Evolutionary conservation across 2,888 invertebrate genomes (phyloP).

Genomic region (Coremacera marginata): DNA sequence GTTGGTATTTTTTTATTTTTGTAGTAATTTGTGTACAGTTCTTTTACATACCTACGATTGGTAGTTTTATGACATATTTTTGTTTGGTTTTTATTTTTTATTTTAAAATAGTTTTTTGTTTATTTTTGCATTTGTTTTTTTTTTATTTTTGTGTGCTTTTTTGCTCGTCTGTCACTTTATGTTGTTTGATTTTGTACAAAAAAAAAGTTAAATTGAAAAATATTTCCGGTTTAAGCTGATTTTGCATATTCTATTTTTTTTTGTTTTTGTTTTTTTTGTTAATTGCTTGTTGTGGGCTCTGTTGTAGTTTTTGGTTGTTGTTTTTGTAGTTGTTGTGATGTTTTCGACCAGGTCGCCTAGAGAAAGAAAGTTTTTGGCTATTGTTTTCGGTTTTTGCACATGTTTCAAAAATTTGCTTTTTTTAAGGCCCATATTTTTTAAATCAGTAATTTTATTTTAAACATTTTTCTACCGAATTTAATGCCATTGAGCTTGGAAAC

Average conservation of each 20-base stretch:
- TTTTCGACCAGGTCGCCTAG: no score
- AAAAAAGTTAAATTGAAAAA: background rate
- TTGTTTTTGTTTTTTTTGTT: background rate
- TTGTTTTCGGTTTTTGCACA: no score
- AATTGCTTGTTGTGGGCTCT: no score
- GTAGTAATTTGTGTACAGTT: background rate
- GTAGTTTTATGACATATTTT: background rate
- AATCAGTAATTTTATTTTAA: no score
- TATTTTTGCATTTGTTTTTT: background rate
- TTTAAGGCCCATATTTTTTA: no score
- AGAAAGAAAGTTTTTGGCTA: no score
- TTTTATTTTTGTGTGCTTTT: background rate
- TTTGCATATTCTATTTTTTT: background rate
- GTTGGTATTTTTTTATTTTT: background rate
- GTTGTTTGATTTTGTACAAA: background rate
- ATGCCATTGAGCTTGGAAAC: no score
- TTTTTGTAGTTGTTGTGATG: no score
- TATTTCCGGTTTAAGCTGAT: conserved; percentile 2
- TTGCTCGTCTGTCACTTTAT: background rate
- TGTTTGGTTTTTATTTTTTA: background rate
- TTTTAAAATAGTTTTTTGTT: background rate
- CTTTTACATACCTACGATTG: background rate
- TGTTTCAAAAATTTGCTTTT: no score
- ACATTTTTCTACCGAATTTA: no score
- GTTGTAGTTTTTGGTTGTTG: no score